Evolutionary conservation across 2,797 vertebrate genomes (phyloP).

Genomic region (Acridotheres tristis): DNA sequence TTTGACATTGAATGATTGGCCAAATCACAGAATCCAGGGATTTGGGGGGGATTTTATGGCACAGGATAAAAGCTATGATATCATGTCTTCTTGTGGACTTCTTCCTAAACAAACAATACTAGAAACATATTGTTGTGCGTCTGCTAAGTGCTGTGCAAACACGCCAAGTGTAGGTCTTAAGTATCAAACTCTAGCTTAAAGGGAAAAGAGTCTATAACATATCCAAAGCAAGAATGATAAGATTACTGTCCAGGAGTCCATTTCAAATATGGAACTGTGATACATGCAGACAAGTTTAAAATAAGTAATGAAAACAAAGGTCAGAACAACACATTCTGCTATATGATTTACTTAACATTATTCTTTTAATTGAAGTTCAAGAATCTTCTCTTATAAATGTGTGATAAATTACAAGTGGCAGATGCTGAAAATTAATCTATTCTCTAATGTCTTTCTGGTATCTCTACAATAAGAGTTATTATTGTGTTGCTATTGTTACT

Average conservation of each 20-base stretch:
- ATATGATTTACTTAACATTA: not conserved
- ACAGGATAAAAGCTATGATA: not conserved
- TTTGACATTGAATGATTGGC: not conserved
- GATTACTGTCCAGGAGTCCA: not conserved
- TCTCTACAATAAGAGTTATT: conserved; percentile 8
- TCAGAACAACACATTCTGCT: not conserved
- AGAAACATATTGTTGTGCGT: not conserved
- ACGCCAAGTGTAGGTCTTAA: not conserved
- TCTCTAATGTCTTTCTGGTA: not conserved
- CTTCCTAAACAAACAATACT: not conserved
- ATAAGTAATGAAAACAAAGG: not conserved
- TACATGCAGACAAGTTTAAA: not conserved
- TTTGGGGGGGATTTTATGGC: not conserved
- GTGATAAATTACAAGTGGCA: not conserved
- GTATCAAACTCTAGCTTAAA: not conserved
- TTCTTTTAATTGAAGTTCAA: not conserved
- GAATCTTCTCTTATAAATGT: not conserved
- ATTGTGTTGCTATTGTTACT: not conserved
- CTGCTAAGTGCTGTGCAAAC: not conserved
- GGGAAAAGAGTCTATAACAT: not conserved
- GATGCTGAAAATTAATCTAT: conserved; percentile 1
- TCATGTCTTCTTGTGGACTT: not conserved
- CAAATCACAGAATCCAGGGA: not conserved
- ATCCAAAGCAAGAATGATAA: not conserved
- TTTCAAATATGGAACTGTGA: conserved; percentile 7